A percentile compares a stretch with the other conserved stretches of the same genome.
Conservation (phyloP, 2,888 invertebrate genomes). For the Dilophus febrilis region DNA sequence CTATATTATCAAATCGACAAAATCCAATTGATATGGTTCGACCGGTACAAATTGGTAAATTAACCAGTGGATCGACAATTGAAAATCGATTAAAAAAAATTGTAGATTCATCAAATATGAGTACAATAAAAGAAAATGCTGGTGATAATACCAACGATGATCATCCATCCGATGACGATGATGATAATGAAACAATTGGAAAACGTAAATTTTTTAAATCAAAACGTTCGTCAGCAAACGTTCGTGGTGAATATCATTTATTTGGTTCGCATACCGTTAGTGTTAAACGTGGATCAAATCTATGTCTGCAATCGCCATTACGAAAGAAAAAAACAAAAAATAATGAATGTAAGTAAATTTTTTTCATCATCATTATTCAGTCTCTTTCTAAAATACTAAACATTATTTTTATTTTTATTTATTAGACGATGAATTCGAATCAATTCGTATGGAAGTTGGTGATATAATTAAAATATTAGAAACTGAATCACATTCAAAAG, state of each 20-base stretch:
- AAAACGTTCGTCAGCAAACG: neutral
- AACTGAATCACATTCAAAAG: too few species aligned
- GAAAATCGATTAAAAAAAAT: neutral
- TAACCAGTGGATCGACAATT: conserved; percentile 3
- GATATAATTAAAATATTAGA: too few species aligned
- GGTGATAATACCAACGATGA: neutral
- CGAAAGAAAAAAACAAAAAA: neutral
- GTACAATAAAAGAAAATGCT: too few species aligned
- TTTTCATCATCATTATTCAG: too few species aligned
- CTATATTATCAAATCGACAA: conserved; percentile 18
- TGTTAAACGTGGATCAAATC: conserved; percentile 1
- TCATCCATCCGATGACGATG: conserved; percentile 4
- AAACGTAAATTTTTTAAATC: conserved; percentile 5
- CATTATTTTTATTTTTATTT: too few species aligned
- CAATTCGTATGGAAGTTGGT: too few species aligned
- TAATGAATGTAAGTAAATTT: too few species aligned
- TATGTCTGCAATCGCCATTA: neutral
- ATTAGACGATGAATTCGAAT: too few species aligned
- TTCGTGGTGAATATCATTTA: neutral
- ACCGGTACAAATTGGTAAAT: conserved; percentile 12
- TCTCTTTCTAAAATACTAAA: too few species aligned
- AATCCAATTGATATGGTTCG: conserved; percentile 23
- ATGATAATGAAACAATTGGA: conserved; percentile 8
- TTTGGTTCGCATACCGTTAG: neutral
- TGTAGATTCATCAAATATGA: too few species aligned